Evolutionary conservation across 2,888 invertebrate genomes (phyloP).

Genomic region (Dryocosmus kuriphilus): DNA sequence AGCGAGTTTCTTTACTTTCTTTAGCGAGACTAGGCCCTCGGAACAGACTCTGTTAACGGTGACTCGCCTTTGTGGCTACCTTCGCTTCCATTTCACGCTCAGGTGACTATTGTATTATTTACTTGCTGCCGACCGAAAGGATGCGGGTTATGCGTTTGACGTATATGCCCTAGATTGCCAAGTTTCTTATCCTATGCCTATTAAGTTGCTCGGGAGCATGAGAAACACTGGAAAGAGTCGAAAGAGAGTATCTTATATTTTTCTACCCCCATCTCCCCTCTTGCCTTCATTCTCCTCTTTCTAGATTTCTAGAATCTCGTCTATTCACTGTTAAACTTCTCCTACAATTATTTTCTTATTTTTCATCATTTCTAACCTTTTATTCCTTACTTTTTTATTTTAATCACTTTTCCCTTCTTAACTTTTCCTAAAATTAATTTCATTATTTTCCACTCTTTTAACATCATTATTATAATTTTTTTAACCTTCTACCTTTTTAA

Average conservation of each 20-base stretch:
- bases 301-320: neutral
- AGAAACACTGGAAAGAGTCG: neutral
- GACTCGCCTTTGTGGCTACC: constrained; percentile 49
- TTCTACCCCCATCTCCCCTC: neutral
- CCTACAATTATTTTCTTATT: neutral
- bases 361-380: neutral
- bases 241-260: neutral
- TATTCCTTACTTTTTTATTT: neutral
- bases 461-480: too few relatives aligned
- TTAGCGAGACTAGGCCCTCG: neutral
- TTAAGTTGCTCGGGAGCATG: neutral
- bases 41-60: constrained; percentile 42
- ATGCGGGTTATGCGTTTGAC: constrained; percentile 55
- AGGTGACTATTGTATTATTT: constrained; percentile 55
- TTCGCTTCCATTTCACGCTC: constrained; percentile 56
- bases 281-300: neutral
- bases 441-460: too few relatives aligned
- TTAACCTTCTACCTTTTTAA: too few relatives aligned
- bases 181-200: constrained; percentile 25
- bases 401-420: neutral
- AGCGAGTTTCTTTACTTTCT: constrained; percentile 28
- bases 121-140: constrained; percentile 51
- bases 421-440: too few relatives aligned
- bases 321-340: neutral
- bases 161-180: constrained; percentile 49